Evolutionary conservation across 2,888 invertebrate genomes (phyloP).

Genomic region (Cryptocephalus primarius): DNA sequence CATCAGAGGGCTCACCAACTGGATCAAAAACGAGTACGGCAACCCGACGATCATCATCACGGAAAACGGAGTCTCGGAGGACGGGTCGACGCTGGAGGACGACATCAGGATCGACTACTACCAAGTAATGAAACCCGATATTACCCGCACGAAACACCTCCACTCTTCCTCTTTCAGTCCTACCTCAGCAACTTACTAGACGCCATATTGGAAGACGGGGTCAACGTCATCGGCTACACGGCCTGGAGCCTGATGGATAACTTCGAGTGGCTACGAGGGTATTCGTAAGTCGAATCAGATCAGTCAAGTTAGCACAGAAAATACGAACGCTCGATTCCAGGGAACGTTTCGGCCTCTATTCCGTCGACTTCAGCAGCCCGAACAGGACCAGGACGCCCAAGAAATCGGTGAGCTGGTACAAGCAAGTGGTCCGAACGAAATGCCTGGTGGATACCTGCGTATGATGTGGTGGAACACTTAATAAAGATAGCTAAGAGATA

Average conservation of each 20-base stretch:
- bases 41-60: slow-evolving; percentile 46
- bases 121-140: neutral
- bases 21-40: slow-evolving; percentile 30
- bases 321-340: slow-evolving; percentile 2
- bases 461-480: neutral
- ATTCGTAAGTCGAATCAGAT: slow-evolving; percentile 7
- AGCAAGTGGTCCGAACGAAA: slow-evolving; percentile 4
- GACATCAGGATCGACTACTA: slow-evolving; percentile 4
- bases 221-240: slow-evolving; percentile 15
- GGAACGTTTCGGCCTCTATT: slow-evolving; percentile 4
- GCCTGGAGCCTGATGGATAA: slow-evolving; percentile 19
- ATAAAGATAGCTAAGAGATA: too few species aligned
- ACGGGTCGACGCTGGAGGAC: slow-evolving; percentile 6
- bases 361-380: slow-evolving; percentile 1
- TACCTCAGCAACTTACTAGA: slow-evolving; percentile 8
- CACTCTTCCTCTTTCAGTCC: neutral
- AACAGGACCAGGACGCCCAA: slow-evolving; percentile 1
- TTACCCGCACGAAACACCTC: too few species aligned
- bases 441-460: slow-evolving; percentile 6
- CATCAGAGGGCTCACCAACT: slow-evolving; percentile 43
- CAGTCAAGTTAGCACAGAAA: neutral
- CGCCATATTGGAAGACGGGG: slow-evolving; percentile 13
- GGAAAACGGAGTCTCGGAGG: slow-evolving; percentile 45
- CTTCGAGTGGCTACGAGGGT: slow-evolving; percentile 17
- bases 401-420: neutral